These are phyloP conservation scores for Drosophila nebulosa DNA, from an alignment of 1,140 invertebrate species.

Conservation along the genomic window DNA sequence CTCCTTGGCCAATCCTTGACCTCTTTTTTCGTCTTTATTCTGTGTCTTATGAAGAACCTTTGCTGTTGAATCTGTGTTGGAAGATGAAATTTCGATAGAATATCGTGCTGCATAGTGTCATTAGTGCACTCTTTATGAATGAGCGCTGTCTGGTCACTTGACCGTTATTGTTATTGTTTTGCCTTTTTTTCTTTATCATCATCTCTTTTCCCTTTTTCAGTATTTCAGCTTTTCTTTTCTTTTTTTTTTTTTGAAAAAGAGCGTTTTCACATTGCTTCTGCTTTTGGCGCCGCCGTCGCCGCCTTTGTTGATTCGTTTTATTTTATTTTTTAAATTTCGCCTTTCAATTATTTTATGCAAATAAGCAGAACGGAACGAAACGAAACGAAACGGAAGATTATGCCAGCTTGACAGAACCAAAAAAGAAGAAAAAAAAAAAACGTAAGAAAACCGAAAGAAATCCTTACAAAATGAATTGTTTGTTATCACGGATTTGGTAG, in stretches of 20 bases:
- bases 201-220: background rate
- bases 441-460: constrained; percentile 39
- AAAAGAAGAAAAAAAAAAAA: background rate
- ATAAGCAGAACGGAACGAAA: constrained; percentile 65
- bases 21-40: too few species aligned
- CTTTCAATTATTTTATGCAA: constrained; percentile 80
- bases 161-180: constrained; percentile 49
- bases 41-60: too few species aligned
- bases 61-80: too few species aligned
- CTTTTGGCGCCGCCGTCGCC: constrained; percentile 27
- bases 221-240: background rate
- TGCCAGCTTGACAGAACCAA: constrained; percentile 70
- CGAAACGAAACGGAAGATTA: constrained; percentile 46
- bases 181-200: constrained; percentile 14
- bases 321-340: constrained; percentile 66
- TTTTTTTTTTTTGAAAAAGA: constrained; percentile 39
- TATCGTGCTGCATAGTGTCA: constrained; percentile 29
- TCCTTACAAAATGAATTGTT: constrained; percentile 74
- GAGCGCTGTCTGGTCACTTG: constrained; percentile 46
- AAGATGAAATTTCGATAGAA: background rate
- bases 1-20: too few species aligned
- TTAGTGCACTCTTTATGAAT: constrained; percentile 57
- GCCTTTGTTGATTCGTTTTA: constrained; percentile 66
- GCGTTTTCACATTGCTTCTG: constrained; percentile 29
- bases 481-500: constrained; percentile 57